phyloP scores from a whole-genome alignment of 1,140 invertebrate species.

The Lethocerus indicus region DNA sequence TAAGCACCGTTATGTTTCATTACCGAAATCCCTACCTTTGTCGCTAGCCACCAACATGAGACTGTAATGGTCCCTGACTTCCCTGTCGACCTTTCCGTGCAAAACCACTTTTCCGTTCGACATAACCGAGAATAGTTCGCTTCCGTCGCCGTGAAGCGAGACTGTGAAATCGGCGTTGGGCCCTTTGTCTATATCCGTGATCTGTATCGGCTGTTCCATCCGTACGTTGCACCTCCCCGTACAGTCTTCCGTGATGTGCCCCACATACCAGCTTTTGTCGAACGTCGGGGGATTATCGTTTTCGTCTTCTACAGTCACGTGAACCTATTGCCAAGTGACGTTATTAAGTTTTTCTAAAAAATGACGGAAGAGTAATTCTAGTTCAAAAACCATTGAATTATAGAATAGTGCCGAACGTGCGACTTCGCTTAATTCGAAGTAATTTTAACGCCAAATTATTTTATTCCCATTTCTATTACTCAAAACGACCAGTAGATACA shows the following conservation, averaged over 20 bases:
- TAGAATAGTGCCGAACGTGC: no score
- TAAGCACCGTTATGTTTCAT: neutral
- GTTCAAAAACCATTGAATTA: no score
- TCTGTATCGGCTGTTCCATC: conserved; percentile 28
- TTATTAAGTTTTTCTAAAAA: no score
- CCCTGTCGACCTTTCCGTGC: conserved; percentile 43
- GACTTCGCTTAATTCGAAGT: no score
- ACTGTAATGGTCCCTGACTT: conserved; percentile 46
- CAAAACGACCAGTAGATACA: no score
- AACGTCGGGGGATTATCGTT: conserved; percentile 84
- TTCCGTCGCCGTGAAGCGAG: conserved; percentile 51
- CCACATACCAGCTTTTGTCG: conserved; percentile 48
- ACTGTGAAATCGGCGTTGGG: conserved; percentile 58
- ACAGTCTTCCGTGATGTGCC: conserved; percentile 63
- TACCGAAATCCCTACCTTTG: conserved; percentile 23
- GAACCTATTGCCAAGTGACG: conserved; percentile 41
- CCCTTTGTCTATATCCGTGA: conserved; percentile 61
- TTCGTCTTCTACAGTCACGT: conserved; percentile 65
- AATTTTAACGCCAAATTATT: no score
- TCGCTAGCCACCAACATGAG: conserved; percentile 58
- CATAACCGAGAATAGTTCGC: conserved; percentile 58
- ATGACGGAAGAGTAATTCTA: no score
- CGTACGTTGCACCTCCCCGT: conserved; percentile 29
- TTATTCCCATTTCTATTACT: no score
- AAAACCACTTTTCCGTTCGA: conserved; percentile 41